Evolutionary conservation across 2,888 invertebrate species (phyloP), one percentile per base, ranked within the genome.

Genomic region (Dioctria rufipes): DNA sequence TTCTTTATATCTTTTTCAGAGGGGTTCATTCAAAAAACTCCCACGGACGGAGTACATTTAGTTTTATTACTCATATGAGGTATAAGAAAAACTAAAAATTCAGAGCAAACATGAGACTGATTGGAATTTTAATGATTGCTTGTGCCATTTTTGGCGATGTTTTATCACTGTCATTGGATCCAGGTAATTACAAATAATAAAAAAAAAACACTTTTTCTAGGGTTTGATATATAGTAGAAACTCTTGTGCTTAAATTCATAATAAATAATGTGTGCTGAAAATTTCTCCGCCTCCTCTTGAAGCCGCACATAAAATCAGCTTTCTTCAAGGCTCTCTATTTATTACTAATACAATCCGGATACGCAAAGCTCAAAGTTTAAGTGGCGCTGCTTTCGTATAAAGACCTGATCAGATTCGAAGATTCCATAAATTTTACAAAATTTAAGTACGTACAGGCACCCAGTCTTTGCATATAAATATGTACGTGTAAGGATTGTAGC

Each of bases 151-250:
- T 87, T 83, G 86, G 84, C 84, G 85, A 86, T 85, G 86, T 86
- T 84, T 85, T 86, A 84, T 86, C 88, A 84, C 85, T 89, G 84
- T 89, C 89, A 83, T 85, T 89, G 82, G 89, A 89, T 87, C 89
- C 89, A 89, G 89, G 89, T 89, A 87, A 84, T 54, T 79, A 71
- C 2, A 46, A 9, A 11, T 46, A 49, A 8, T 42, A 42, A 42
- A 11, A 42, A 13, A 75, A 39, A 66, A n/a, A 43, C 66, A 83
- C 75, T 69, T 81, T 75, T 51, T 82, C 67, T 80, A 73, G 40
- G 25, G 25, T 25, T 25, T 1, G 25, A 25, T 25, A 25, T 25
- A 25, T 25, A 25, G 25, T 25, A 25, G 25, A 25, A 25, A 25
- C 0, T n/a, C n/a, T n/a, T n/a, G n/a, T n/a, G 40, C 40, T 39